Conservation (phyloP, 1,140 invertebrate genomes). For the Penaeus japonicus region DNA sequence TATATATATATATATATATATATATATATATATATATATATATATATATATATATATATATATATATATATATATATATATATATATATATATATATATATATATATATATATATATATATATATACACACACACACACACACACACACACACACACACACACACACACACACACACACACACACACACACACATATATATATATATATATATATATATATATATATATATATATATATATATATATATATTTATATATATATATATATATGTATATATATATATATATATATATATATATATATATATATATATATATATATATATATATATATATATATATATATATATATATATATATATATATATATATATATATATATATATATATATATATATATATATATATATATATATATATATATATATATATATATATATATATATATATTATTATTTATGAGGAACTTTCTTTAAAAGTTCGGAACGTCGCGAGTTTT, state of each 20-base stretch:
- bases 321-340: constrained; percentile 6
- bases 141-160: too few relatives aligned
- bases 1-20: too few relatives aligned
- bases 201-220: neutral
- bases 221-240: neutral
- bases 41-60: too few relatives aligned
- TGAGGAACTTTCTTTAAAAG: too few relatives aligned
- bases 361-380: neutral
- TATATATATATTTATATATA: neutral
- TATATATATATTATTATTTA: neutral
- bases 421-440: neutral
- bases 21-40: too few relatives aligned
- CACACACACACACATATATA: too few relatives aligned
- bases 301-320: neutral
- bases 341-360: neutral
- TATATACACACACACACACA: too few relatives aligned
- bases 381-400: neutral
- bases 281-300: constrained; percentile 6
- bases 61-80: too few relatives aligned
- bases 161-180: too few relatives aligned
- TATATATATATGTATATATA: neutral
- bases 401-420: neutral
- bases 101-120: too few relatives aligned
- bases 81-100: too few relatives aligned
- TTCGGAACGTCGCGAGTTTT: too few relatives aligned